A percentile compares a stretch with the other conserved stretches of the same genome.
Conservation (phyloP, 2,888 invertebrate species). For the Campoplex nolae region DNA sequence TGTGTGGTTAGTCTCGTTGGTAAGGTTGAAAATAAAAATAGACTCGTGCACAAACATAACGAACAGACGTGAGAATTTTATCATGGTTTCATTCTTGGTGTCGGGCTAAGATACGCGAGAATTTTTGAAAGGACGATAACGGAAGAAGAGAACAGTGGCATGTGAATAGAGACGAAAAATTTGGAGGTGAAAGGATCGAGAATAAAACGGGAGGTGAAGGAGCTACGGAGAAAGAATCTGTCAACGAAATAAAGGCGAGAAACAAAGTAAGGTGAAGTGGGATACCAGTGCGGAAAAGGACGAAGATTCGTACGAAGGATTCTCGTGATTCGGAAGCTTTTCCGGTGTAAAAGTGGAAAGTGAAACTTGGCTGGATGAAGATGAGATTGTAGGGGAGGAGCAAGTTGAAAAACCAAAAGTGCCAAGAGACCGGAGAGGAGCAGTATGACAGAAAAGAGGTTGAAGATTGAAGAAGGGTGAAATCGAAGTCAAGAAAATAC, state of each 20-base stretch:
- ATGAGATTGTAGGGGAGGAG: constrained; percentile 29
- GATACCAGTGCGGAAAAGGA: constrained; percentile 5
- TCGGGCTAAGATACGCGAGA: constrained; percentile 18
- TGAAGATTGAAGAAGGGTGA: neutral
- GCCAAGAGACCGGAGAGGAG: neutral
- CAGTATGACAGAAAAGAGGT: neutral
- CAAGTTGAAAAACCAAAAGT: constrained; percentile 11
- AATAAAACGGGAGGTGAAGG: neutral
- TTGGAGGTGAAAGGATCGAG: neutral
- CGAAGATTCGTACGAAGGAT: constrained; percentile 13
- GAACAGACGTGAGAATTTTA: neutral
- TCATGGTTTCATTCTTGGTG: constrained; percentile 23
- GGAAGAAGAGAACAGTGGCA: neutral
- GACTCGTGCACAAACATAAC: neutral
- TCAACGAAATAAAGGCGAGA: neutral
- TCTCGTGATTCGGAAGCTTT: constrained; percentile 30
- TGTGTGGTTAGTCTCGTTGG: constrained; percentile 71
- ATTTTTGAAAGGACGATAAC: constrained; percentile 25
- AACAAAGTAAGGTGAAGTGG: neutral
- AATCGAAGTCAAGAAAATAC: neutral
- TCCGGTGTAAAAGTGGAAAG: constrained; percentile 29
- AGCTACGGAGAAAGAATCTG: neutral
- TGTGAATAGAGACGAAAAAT: neutral
- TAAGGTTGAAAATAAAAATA: constrained; percentile 20
- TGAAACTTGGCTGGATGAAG: constrained; percentile 55